These are phyloP conservation scores for Centropyge bicolor DNA, from an alignment of 2,797 vertebrate species.

Conservation along the genomic window DNA sequence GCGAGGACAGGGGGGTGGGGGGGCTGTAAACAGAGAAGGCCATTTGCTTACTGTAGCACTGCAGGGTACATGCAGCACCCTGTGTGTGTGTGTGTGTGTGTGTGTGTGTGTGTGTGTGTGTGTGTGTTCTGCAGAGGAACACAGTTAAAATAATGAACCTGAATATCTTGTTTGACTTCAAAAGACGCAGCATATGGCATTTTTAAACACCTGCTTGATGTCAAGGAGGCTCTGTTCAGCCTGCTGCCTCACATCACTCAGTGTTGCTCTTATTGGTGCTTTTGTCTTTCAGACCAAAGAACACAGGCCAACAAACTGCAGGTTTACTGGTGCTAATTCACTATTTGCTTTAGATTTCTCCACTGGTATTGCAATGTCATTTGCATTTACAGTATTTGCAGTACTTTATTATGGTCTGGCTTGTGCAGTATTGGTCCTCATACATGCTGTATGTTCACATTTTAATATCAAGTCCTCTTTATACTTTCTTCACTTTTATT, in stretches of 20 bases:
- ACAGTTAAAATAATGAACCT: background rate
- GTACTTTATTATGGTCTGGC: background rate
- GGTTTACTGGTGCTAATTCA: background rate
- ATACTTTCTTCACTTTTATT: no score
- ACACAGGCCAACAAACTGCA: background rate
- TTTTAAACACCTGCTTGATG: background rate
- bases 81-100: conserved; percentile 22
- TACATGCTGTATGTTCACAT: no score
- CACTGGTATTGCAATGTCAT: background rate
- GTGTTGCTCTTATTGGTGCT: background rate
- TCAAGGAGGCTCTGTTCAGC: background rate
- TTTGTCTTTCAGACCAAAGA: background rate
- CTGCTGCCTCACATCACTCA: background rate
- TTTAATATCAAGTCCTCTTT: no score
- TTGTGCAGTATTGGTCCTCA: no score
- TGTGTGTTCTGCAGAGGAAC: background rate
- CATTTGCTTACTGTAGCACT: conserved; percentile 62
- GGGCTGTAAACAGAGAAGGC: conserved; percentile 49
- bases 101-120: conserved; percentile 16
- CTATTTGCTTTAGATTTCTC: background rate
- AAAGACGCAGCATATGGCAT: background rate
- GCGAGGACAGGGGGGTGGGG: conserved; percentile 23
- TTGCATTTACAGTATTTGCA: background rate
- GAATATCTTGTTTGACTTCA: background rate
- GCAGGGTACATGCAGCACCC: conserved; percentile 32